These are phyloP conservation scores for Drosophila ogumai DNA, from an alignment of 1,140 invertebrate genomes.

Conservation along the genomic window DNA sequence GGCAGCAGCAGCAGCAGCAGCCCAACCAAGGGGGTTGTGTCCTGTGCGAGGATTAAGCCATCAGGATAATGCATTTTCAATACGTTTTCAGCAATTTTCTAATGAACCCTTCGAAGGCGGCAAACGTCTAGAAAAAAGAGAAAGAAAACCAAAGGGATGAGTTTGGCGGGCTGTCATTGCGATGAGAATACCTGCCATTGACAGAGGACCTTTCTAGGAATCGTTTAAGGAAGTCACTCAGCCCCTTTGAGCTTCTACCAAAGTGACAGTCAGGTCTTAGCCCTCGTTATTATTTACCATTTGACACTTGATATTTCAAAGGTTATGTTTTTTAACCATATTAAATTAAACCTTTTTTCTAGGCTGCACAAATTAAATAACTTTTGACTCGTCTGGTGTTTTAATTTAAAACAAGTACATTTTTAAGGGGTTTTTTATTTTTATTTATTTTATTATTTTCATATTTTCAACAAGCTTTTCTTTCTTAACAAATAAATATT, in stretches of 20 bases:
- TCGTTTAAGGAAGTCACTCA: neutral
- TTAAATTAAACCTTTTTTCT: no score
- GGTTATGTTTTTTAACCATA: neutral
- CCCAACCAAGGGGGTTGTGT: conserved; percentile 1
- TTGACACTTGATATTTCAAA: conserved; percentile 4
- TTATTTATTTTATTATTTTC: no score
- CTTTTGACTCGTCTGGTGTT: neutral
- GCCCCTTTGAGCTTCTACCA: neutral
- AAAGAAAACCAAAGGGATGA: neutral
- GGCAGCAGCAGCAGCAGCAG: neutral
- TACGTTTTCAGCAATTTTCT: conserved; percentile 65
- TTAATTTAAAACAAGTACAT: neutral
- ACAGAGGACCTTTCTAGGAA: conserved; percentile 18
- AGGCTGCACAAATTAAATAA: neutral
- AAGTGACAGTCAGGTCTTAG: conserved; percentile 2
- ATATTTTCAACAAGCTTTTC: neutral
- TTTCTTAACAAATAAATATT: no score
- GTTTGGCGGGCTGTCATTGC: conserved; percentile 13
- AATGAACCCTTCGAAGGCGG: conserved; percentile 42
- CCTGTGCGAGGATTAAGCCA: conserved; percentile 60
- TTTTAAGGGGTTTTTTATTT: neutral
- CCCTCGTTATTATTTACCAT: neutral
- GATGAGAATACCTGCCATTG: conserved; percentile 21
- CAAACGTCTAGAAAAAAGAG: no score
- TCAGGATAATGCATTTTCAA: conserved; percentile 77